Evolutionary conservation across 30 jellyfish, hydroid and myxozoan genomes (phyloP).

Genomic region (Turritopsis rubra): DNA sequence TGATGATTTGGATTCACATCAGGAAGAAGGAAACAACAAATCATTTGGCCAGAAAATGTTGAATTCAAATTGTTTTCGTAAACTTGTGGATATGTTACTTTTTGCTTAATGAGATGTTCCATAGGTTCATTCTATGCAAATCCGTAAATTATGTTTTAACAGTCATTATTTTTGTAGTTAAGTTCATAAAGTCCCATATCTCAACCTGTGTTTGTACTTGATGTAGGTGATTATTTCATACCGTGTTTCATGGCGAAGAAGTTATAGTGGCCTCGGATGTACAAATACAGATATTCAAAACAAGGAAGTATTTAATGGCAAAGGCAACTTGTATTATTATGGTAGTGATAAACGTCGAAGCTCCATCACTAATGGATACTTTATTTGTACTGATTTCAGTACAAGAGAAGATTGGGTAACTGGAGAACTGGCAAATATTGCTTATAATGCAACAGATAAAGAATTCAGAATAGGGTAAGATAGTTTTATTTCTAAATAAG

Average conservation of each 20-base stretch:
- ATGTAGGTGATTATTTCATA: not conserved
- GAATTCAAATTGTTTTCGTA: too few species aligned
- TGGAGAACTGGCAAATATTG: slow-evolving; percentile 4
- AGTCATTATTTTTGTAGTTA: not conserved
- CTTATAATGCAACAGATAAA: not conserved
- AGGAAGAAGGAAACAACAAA: too few species aligned
- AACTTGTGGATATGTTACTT: too few species aligned
- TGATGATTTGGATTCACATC: too few species aligned
- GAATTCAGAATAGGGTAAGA: slow-evolving; percentile 9
- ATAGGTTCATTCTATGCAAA: too few species aligned
- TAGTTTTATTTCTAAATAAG: not conserved
- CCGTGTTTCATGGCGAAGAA: slow-evolving; percentile 14
- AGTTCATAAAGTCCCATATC: too few species aligned
- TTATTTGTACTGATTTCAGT: slow-evolving; percentile 19
- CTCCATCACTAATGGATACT: not conserved
- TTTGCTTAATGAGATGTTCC: too few species aligned
- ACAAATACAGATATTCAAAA: not conserved
- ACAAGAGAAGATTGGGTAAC: slow-evolving; percentile 16
- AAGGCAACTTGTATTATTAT: slow-evolving; percentile 1
- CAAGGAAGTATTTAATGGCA: not conserved
- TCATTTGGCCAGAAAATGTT: too few species aligned
- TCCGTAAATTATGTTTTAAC: too few species aligned
- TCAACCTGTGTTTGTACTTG: not conserved
- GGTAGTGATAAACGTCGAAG: not conserved
- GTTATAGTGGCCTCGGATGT: not conserved